Evolutionary conservation across 2,113 vertebrate species (phyloP).

Genomic region (Shinisaurus crocodilurus): DNA sequence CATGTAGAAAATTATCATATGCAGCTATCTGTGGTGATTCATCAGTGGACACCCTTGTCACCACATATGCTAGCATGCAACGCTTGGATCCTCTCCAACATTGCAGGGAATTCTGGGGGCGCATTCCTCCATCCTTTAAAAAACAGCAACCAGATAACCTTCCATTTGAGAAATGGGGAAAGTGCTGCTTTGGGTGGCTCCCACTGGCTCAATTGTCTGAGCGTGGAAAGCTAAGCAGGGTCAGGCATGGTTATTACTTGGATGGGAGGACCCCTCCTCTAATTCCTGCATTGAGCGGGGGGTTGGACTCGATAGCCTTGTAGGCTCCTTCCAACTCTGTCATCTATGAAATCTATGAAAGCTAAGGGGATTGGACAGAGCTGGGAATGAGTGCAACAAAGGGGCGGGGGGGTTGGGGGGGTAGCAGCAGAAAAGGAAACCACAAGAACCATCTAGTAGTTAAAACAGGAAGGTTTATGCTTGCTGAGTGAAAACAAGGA

Average conservation of each 20-base stretch:
- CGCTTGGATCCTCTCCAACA: background rate
- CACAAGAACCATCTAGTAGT: background rate
- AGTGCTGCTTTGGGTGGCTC: background rate
- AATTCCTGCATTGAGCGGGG: too few relatives aligned
- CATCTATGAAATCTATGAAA: too few relatives aligned
- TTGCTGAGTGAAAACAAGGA: background rate
- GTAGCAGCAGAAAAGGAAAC: background rate
- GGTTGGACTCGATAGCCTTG: too few relatives aligned
- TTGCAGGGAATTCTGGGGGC: background rate
- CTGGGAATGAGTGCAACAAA: background rate
- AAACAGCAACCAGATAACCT: too few relatives aligned
- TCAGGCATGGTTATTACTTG: too few relatives aligned
- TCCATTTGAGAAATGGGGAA: background rate
- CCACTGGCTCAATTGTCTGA: too few relatives aligned
- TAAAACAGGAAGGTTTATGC: background rate
- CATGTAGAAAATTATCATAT: too few relatives aligned
- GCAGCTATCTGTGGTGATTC: too few relatives aligned
- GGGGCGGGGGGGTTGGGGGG: background rate
- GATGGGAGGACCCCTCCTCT: too few relatives aligned
- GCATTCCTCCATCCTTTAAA: fast-evolving
- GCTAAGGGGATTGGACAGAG: background rate
- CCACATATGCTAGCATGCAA: background rate
- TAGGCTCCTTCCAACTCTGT: too few relatives aligned
- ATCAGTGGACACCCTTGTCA: too few relatives aligned
- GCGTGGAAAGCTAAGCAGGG: too few relatives aligned